Conservation (phyloP, 30 jellyfish, hydroid and myxozoan species). For the Hydractinia echinata region DNA sequence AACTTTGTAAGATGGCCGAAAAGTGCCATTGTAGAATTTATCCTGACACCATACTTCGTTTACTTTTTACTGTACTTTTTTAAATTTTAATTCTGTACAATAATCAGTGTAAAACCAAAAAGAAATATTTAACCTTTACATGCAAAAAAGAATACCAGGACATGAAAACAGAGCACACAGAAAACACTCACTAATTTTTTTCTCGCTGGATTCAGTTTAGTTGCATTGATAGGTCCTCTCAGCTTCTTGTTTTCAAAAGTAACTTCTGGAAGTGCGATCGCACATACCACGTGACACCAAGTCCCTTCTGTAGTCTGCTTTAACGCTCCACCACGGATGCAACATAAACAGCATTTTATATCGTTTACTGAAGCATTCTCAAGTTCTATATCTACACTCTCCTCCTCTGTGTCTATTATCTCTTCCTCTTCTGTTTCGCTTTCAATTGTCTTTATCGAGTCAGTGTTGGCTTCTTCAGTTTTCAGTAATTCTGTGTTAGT, state of each 20-base stretch:
- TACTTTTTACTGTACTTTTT: neutral
- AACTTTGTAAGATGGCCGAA: no score
- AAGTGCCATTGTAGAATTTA: no score
- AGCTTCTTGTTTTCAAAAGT: constrained; percentile 36
- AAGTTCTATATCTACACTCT: neutral
- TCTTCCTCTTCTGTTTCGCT: neutral
- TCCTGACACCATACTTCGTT: no score
- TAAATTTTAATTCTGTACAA: neutral
- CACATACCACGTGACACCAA: constrained; percentile 94
- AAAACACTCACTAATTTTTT: constrained; percentile 56
- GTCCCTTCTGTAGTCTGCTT: constrained; percentile 54
- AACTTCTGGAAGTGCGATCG: constrained; percentile 69
- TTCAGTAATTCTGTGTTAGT: neutral
- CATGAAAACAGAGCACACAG: neutral
- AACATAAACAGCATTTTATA: constrained; percentile 54
- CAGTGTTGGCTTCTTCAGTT: neutral
- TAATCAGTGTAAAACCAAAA: neutral
- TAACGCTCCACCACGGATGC: constrained; percentile 81
- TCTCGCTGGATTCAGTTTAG: constrained; percentile 60
- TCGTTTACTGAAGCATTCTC: neutral
- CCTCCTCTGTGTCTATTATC: neutral
- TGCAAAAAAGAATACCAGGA: no score
- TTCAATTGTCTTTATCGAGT: neutral
- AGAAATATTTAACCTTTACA: neutral
- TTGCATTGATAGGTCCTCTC: constrained; percentile 55